These are phyloP conservation scores for Drosophila subobscura DNA, from an alignment of 1,140 invertebrate genomes.

Conservation along the genomic window DNA sequence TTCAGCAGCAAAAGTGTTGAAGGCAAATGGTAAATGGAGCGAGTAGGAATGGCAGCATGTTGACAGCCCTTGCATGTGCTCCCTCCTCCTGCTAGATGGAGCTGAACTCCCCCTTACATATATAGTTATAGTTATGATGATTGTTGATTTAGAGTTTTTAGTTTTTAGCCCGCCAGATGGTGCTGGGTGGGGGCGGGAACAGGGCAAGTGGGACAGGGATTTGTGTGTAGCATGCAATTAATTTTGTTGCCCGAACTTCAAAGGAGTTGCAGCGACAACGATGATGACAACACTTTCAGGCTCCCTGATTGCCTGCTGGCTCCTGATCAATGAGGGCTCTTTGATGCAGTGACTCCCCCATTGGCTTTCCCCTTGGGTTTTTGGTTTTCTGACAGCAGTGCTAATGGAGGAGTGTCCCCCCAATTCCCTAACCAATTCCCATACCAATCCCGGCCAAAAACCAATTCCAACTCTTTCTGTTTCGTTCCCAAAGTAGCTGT, in stretches of 20 bases:
- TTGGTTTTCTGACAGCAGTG: constrained; percentile 47
- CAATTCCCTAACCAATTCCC: neutral
- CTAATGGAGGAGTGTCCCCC: constrained; percentile 48
- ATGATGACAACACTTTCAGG: constrained; percentile 38
- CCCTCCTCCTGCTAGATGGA: too few relatives aligned
- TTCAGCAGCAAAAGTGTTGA: constrained; percentile 50
- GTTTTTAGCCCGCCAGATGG: constrained; percentile 43
- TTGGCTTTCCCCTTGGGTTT: constrained; percentile 11
- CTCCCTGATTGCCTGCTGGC: neutral
- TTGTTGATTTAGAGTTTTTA: constrained; percentile 78
- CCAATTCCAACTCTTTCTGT: constrained; percentile 49
- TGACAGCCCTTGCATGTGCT: constrained; percentile 48
- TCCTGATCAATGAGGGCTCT: constrained; percentile 60
- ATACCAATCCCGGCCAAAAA: constrained; percentile 16
- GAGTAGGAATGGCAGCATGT: constrained; percentile 63
- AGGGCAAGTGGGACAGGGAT: constrained; percentile 26
- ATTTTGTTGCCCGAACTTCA: constrained; percentile 72
- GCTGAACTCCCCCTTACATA: neutral
- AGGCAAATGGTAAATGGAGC: constrained; percentile 47
- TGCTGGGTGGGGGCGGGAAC: constrained; percentile 7
- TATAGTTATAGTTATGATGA: constrained; percentile 78
- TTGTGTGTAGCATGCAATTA: constrained; percentile 74
- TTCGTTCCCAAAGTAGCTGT: constrained; percentile 64
- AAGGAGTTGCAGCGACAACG: constrained; percentile 65
- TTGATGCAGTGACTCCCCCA: constrained; percentile 51